Evolutionary conservation across 2,113 vertebrate species (phyloP).

Genomic region (Cyrtonyx montezumae): DNA sequence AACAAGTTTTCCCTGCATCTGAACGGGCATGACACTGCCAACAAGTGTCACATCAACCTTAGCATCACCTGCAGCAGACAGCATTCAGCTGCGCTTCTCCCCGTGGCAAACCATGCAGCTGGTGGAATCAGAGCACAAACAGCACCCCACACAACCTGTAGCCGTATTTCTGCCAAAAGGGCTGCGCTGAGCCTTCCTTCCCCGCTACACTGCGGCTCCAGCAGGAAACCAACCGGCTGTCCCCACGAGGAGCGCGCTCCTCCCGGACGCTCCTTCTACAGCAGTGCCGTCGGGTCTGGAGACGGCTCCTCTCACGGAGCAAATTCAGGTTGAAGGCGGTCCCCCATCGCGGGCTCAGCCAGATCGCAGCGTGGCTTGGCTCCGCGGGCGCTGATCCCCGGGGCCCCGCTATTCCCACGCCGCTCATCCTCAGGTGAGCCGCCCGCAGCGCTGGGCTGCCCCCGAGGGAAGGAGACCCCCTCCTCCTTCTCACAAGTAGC

Average conservation of each 20-base stretch:
- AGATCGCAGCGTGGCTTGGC: no score
- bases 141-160: fast-evolving
- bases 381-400: neutral
- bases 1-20: neutral
- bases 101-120: no score
- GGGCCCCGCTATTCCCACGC: fast-evolving
- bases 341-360: neutral
- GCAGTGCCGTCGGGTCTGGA: no score
- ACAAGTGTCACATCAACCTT: fast-evolving
- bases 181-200: neutral
- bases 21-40: neutral
- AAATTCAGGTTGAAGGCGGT: neutral
- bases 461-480: no score
- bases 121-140: fast-evolving
- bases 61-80: neutral
- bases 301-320: neutral
- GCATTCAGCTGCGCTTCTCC: fast-evolving
- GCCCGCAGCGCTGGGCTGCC: no score
- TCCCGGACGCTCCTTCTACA: neutral
- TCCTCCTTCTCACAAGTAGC: neutral
- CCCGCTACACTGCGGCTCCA: fast-evolving
- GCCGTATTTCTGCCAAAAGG: fast-evolving
- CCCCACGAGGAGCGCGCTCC: neutral
- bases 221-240: fast-evolving
- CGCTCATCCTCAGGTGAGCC: neutral